phyloP scores from a whole-genome alignment of 2,888 invertebrate species.

The Hanleya hanleyi region DNA sequence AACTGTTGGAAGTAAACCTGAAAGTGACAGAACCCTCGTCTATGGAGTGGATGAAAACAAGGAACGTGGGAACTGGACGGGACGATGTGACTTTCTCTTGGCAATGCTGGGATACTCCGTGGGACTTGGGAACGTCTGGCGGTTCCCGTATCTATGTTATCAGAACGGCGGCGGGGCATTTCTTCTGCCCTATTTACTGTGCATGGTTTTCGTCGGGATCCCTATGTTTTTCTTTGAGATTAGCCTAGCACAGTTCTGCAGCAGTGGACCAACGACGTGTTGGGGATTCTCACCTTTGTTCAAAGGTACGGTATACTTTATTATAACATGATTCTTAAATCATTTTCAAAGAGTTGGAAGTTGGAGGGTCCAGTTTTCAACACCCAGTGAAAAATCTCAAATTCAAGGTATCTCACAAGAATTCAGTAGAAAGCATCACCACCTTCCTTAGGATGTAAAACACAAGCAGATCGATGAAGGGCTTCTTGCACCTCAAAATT shows the following conservation, averaged over 20 bases:
- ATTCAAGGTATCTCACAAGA: no score
- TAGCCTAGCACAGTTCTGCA: conserved; percentile 70
- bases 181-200: conserved; percentile 70
- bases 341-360: no score
- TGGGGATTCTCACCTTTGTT: conserved; percentile 72
- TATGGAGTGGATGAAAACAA: conserved; percentile 73
- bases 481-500: no score
- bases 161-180: conserved; percentile 70
- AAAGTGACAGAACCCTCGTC: neutral
- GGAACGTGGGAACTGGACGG: conserved; percentile 75
- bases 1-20: no score
- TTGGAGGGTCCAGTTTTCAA: no score
- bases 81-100: conserved; percentile 76
- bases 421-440: no score
- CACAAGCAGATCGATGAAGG: no score
- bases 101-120: conserved; percentile 67
- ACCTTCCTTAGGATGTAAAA: no score
- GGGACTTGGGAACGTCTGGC: conserved; percentile 76
- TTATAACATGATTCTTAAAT: neutral
- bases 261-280: conserved; percentile 71
- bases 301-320: conserved; percentile 58
- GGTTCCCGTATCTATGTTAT: conserved; percentile 78
- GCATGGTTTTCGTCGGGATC: conserved; percentile 70
- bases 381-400: no score
- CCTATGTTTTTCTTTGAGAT: conserved; percentile 72